Percentiles rank a stretch among this genome's conserved stretches.
Conservation (phyloP, 2,113 vertebrate genomes). For the Fregata magnificens region DNA sequence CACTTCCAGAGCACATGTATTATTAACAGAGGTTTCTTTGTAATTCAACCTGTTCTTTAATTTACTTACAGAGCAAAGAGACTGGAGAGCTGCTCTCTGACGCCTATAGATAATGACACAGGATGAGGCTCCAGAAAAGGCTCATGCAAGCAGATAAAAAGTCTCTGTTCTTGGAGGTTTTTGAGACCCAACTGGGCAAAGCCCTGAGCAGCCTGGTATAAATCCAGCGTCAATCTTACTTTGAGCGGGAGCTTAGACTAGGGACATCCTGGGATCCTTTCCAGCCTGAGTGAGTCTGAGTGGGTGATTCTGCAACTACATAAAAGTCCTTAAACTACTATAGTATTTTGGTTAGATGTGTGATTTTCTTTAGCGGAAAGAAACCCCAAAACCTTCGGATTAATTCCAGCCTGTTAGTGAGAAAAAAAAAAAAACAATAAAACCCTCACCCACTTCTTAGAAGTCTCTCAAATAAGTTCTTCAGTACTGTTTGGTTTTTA, state of each 20-base stretch:
- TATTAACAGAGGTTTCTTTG: not conserved
- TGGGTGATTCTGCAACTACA: not conserved
- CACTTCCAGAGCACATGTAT: not conserved
- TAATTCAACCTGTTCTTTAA: not conserved
- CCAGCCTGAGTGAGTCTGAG: not conserved
- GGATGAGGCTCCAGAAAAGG: not conserved
- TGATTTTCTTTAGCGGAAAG: not conserved
- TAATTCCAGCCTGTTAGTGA: not conserved
- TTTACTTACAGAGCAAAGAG: not conserved
- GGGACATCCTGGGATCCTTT: not conserved
- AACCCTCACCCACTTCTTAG: not conserved
- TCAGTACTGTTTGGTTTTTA: not conserved
- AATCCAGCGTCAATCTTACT: not conserved
- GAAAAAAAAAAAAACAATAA: not conserved
- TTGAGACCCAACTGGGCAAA: not conserved
- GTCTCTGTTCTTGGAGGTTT: not conserved
- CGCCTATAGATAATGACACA: fast-evolving
- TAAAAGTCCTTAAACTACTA: not conserved
- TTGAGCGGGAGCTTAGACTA: not conserved
- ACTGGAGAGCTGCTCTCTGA: not conserved
- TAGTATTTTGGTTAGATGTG: not conserved
- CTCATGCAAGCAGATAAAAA: not conserved
- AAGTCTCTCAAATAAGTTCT: not conserved
- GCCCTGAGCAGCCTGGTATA: not conserved
- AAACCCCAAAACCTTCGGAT: not conserved